These are phyloP conservation scores for Calameuta idolon DNA, from an alignment of 2,888 invertebrate species.

Conservation along the genomic window DNA sequence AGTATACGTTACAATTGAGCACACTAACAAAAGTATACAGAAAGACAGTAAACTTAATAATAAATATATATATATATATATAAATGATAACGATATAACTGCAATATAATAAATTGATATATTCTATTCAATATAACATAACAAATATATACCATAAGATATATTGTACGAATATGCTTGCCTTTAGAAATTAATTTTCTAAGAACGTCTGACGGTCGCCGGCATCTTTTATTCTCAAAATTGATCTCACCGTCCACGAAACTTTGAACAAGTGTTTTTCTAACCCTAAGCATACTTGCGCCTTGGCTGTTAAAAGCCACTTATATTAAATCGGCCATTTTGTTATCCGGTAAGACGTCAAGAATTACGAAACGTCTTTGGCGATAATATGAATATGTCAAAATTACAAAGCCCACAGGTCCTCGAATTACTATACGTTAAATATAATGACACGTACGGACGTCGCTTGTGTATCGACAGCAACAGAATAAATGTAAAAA, in stretches of 20 bases:
- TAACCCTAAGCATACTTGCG: neutral
- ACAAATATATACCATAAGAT: too few species aligned
- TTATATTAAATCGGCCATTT: neutral
- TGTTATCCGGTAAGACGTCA: neutral
- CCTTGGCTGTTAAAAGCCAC: neutral
- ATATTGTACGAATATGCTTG: neutral
- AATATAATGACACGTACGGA: neutral
- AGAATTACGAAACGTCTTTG: neutral
- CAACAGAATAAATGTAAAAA: neutral
- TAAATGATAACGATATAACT: neutral
- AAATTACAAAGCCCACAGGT: neutral
- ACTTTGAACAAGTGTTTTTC: neutral
- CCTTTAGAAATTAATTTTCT: neutral
- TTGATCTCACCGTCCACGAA: neutral
- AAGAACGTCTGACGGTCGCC: neutral
- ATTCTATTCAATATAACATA: neutral
- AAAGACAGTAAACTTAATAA: neutral
- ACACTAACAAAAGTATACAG: neutral
- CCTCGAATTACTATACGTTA: neutral
- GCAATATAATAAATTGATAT: neutral
- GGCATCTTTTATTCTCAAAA: neutral
- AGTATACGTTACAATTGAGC: neutral
- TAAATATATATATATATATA: neutral
- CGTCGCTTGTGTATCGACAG: neutral
- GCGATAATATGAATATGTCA: neutral